Conservation (phyloP, 2,888 invertebrate genomes). For the Drosophila anomelani region DNA sequence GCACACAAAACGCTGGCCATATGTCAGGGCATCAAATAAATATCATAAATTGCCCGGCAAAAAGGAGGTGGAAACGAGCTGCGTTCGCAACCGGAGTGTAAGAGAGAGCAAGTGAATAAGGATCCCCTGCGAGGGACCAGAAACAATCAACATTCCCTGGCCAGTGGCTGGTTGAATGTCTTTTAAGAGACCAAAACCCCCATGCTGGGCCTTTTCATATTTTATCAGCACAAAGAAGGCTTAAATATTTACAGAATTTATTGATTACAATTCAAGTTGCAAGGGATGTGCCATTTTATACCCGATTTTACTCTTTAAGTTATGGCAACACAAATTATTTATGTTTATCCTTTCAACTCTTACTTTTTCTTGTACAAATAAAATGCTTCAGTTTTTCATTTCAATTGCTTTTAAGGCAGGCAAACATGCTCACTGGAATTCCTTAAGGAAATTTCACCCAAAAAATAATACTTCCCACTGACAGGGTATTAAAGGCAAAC, state of each 20-base stretch:
- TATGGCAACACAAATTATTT: not conserved
- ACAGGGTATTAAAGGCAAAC: not conserved
- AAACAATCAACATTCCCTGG: slow-evolving; percentile 42
- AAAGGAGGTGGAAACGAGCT: slow-evolving; percentile 19
- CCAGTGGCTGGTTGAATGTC: slow-evolving; percentile 16
- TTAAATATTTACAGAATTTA: slow-evolving; percentile 33
- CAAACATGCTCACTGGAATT: not conserved
- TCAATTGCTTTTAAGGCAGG: not conserved
- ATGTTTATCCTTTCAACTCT: not conserved
- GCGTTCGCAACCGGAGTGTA: no score
- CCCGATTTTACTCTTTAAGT: not conserved
- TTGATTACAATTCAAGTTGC: slow-evolving; percentile 20
- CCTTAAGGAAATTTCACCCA: not conserved
- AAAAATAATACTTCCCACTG: not conserved
- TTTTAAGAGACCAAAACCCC: not conserved
- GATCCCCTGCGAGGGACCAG: slow-evolving; percentile 5
- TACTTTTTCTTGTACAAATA: not conserved
- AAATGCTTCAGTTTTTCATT: not conserved
- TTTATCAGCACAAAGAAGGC: slow-evolving; percentile 2
- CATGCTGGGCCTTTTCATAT: slow-evolving; percentile 1
- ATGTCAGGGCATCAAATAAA: slow-evolving; percentile 71
- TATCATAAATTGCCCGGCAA: slow-evolving; percentile 69
- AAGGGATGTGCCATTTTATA: no score
- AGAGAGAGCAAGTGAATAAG: slow-evolving; percentile 7
- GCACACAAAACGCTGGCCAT: slow-evolving; percentile 68